Base-by-base conservation (phyloP, 2,888 invertebrate species). In the Ormyrus rosae region DNA sequence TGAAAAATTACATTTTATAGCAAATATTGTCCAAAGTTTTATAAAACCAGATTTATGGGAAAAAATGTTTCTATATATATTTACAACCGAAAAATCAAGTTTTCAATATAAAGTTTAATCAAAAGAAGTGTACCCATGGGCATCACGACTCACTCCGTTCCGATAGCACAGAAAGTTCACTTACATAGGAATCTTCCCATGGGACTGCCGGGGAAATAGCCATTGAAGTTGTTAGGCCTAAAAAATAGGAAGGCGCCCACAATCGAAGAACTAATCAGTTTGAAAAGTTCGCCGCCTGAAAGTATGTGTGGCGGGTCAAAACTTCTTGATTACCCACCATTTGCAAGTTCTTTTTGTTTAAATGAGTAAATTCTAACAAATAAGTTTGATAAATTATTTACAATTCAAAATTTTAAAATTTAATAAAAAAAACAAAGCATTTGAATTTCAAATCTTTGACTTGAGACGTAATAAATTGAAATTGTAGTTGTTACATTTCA, bases 61-160 rank as follows among this genome's bases (percentile, higher is more conserved):
- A 19, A 19, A 19, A 56, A 55, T 45, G 19, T 56, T 69, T 46
- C 46, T 60, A 50, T n/a, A 8, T 58, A 2, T 65, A 19, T 56
- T 10, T 65, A n/a, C 45, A 51, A 60, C 34, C 10, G 11, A 19
- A 55, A 69, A 71, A 78, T 78, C 71, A 55, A 71, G 71, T 71
- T 78, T 71, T 60, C 46, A 65, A 46, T 51, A 10, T 19, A 19
- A 63, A 69, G 48, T 76, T 63, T 71, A 78, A 78, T 78, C 77
- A 78, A 51, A 64, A 71, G 51, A 11, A 71, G 64, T 71, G 65
- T 55, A 78, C 70, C 77, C 63, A 19, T 8, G 77, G 77, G 64
- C 19, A 67, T 68, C n/a, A 48, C n/a, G 61, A 55, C 69, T 76
- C 55, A 45, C 77, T 63, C 10, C 50, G 46, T 11, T 50, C 50